Conservation (phyloP, 2,797 vertebrate genomes). For the Carcharodon carcharias region DNA sequence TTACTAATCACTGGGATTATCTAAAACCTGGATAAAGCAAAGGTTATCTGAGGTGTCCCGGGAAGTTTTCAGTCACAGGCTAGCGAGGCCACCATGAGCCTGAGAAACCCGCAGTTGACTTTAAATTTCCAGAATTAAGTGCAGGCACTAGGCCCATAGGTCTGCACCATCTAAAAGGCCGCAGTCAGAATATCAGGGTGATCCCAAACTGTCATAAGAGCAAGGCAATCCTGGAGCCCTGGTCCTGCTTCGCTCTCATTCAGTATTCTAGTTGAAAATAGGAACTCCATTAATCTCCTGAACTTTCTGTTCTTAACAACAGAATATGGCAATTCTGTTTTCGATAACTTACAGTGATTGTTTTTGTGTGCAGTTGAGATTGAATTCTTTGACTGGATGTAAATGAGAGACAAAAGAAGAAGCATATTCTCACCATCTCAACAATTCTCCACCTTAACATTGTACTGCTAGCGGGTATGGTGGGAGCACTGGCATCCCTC, state of each 20-base stretch:
- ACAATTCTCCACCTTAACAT: neutral
- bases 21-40: neutral
- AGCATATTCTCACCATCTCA: neutral
- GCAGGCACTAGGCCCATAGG: neutral
- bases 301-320: neutral
- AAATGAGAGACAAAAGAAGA: no score
- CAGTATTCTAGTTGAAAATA: neutral
- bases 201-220: neutral
- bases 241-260: neutral
- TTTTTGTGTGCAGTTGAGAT: neutral
- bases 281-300: neutral
- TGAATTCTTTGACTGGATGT: no score
- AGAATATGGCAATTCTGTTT: neutral
- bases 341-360: neutral
- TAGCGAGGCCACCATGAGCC: no score
- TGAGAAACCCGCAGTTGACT: neutral
- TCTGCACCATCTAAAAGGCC: neutral
- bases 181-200: neutral
- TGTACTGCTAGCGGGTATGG: neutral
- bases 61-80: neutral
- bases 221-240: neutral
- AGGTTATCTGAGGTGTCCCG: neutral
- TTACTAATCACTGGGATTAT: neutral
- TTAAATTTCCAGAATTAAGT: neutral
- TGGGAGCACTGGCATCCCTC: neutral